phyloP scores from a whole-genome alignment of 2,797 vertebrate genomes.

The Pachyuromys duprasi region DNA sequence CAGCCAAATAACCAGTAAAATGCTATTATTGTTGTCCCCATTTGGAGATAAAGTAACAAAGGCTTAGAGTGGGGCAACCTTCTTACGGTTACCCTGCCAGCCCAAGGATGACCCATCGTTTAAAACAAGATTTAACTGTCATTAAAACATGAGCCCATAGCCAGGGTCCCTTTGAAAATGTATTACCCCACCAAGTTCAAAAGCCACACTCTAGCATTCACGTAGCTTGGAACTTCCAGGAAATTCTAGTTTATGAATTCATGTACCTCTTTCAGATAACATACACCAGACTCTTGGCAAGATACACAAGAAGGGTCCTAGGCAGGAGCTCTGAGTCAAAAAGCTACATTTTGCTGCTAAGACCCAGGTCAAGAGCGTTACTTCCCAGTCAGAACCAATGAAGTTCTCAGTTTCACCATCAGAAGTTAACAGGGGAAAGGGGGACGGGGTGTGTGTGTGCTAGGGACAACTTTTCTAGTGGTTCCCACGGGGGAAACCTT shows the following conservation, averaged over 20 bases:
- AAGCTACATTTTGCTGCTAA: not conserved
- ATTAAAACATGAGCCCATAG: not conserved
- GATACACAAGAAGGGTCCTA: not conserved
- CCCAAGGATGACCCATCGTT: not conserved
- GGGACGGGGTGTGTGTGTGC: too few relatives aligned
- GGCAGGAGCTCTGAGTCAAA: not conserved
- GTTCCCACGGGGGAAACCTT: not conserved
- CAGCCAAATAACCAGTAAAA: not conserved
- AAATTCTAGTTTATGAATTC: not conserved
- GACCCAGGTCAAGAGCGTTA: not conserved
- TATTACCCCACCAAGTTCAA: not conserved
- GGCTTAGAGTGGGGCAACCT: not conserved
- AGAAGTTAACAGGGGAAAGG: not conserved
- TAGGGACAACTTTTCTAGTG: not conserved
- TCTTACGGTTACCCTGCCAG: not conserved
- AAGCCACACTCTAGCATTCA: not conserved
- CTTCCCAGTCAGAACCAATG: not conserved
- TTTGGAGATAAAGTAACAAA: constrained; percentile 36
- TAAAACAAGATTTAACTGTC: not conserved
- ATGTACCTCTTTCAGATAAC: not conserved
- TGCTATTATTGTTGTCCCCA: not conserved
- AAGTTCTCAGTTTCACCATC: not conserved
- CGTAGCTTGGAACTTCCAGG: not conserved
- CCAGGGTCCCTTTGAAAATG: not conserved
- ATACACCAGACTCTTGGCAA: not conserved